These are phyloP conservation scores for Acanthisitta chloris DNA, from an alignment of 2,113 vertebrate species.

Conservation along the genomic window DNA sequence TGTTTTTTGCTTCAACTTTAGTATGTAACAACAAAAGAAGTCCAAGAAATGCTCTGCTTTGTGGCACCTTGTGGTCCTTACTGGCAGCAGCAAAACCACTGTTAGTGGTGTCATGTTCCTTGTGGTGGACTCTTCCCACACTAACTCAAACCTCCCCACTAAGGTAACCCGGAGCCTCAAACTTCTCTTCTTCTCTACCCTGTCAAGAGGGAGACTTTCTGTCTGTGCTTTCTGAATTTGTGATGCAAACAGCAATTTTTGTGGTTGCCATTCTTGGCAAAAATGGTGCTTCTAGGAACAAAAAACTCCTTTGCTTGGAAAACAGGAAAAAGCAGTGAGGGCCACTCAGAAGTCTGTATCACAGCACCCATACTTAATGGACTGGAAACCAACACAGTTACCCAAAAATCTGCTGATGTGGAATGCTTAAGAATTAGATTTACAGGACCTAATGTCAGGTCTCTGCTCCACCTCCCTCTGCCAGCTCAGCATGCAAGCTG, in stretches of 20 bases:
- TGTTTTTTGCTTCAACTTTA: not conserved
- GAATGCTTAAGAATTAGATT: not conserved
- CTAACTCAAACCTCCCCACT: not conserved
- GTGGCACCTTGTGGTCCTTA: not conserved
- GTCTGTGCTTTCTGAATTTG: conserved; percentile 39
- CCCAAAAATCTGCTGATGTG: not conserved
- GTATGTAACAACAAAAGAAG: not conserved
- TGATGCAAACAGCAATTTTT: conserved; percentile 43
- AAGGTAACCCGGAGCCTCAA: not conserved
- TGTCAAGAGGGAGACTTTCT: conserved; percentile 27
- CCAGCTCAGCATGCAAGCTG: not conserved
- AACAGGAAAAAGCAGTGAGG: conserved; percentile 32
- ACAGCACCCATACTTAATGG: not conserved
- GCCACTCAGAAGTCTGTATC: not conserved
- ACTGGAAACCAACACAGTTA: not conserved
- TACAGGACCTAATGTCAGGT: not conserved
- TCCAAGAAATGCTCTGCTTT: not conserved
- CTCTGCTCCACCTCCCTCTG: not conserved
- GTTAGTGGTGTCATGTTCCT: not conserved
- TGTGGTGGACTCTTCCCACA: not conserved
- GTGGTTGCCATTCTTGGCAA: conserved; percentile 70
- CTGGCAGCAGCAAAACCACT: conserved; percentile 42
- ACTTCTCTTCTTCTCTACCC: not conserved
- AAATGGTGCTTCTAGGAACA: conserved; percentile 37
- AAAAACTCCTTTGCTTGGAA: conserved; percentile 30